These are phyloP conservation scores for Scolopax bukidnonensis DNA, from an alignment of 2,797 vertebrate genomes.

Conservation along the genomic window DNA sequence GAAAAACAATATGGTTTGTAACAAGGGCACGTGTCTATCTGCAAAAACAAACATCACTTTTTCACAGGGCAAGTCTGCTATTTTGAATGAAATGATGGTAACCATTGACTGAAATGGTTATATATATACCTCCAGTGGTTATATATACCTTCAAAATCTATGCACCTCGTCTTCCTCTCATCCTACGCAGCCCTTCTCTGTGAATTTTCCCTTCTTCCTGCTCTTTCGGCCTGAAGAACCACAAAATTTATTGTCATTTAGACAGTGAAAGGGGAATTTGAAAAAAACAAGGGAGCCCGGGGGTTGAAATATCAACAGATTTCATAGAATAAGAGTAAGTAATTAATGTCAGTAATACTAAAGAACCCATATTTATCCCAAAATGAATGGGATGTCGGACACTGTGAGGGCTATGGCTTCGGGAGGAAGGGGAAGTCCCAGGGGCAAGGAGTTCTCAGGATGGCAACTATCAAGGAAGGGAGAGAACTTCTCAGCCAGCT, in stretches of 20 bases:
- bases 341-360: background rate
- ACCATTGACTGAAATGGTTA: background rate
- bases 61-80: background rate
- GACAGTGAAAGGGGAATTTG: background rate
- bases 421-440: background rate
- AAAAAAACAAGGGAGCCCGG: background rate
- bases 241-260: background rate
- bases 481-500: background rate
- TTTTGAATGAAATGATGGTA: background rate
- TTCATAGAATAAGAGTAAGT: background rate
- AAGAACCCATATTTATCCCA: background rate
- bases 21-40: rapidly evolving
- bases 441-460: background rate
- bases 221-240: background rate
- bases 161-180: background rate
- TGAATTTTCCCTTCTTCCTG: background rate
- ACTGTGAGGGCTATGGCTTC: background rate
- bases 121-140: no score
- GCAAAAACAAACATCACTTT: background rate
- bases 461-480: background rate
- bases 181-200: background rate
- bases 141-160: background rate
- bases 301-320: background rate
- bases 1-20: background rate
- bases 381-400: background rate